Evolutionary conservation across 2,797 vertebrate genomes (phyloP).

Genomic region (Diceros bicornis): DNA sequence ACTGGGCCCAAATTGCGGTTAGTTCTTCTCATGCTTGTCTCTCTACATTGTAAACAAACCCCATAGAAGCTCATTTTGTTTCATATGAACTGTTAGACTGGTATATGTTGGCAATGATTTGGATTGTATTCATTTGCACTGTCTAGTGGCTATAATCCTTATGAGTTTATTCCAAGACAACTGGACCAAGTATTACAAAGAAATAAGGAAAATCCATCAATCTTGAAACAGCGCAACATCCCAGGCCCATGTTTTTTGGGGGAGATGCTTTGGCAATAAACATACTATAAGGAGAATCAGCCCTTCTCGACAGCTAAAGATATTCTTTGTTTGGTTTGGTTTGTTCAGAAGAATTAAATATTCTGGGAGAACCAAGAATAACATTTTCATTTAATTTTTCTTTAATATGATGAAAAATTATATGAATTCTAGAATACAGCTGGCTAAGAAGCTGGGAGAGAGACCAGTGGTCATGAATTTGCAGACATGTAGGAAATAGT

Average conservation of each 20-base stretch:
- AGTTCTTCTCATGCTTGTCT: background rate
- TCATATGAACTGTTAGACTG: background rate
- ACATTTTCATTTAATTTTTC: background rate
- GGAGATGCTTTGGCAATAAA: background rate
- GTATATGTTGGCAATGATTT: background rate
- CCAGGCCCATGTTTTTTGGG: background rate
- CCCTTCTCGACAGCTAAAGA: background rate
- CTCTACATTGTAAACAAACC: background rate
- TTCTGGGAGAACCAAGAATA: background rate
- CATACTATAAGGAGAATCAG: background rate
- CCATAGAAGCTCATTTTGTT: background rate
- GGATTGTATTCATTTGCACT: background rate
- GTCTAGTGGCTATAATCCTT: background rate
- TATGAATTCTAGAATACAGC: background rate
- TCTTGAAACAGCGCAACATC: background rate
- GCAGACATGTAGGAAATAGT: background rate
- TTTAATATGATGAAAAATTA: background rate
- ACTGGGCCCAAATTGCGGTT: background rate
- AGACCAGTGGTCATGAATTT: background rate
- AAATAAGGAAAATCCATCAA: background rate
- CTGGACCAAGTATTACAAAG: background rate
- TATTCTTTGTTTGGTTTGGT: background rate
- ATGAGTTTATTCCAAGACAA: background rate
- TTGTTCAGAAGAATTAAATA: slow-evolving; percentile 4
- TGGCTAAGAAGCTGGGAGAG: background rate